These are phyloP conservation scores for Eupristina koningsbergeri DNA, from an alignment of 1,140 invertebrate species.

Conservation along the genomic window DNA sequence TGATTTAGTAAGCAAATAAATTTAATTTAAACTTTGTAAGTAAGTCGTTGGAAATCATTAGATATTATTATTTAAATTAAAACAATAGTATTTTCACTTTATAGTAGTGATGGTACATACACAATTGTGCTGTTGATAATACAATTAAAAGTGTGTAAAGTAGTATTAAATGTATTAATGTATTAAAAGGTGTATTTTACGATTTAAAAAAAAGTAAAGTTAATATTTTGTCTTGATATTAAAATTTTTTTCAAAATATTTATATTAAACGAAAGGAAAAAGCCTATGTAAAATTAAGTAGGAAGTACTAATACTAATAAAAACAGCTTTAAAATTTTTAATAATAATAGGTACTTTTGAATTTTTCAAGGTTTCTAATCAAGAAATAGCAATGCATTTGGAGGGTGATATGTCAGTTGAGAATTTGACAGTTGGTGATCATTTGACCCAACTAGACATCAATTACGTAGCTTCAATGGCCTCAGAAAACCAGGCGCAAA, in stretches of 20 bases:
- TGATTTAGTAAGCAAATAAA: neutral
- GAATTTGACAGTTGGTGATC: slow-evolving; percentile 64
- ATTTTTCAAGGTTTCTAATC: slow-evolving; percentile 63
- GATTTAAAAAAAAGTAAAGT: neutral
- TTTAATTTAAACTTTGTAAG: no score
- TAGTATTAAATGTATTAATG: neutral
- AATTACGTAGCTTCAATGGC: slow-evolving; percentile 70
- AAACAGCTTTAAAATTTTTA: neutral
- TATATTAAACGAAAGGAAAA: neutral
- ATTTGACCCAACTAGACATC: slow-evolving; percentile 67
- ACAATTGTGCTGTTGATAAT: no score
- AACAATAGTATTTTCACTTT: neutral
- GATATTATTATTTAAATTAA: neutral
- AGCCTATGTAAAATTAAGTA: neutral
- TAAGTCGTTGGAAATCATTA: no score
- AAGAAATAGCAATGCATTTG: slow-evolving; percentile 69
- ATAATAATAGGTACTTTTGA: neutral
- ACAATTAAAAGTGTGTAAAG: no score
- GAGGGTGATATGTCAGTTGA: slow-evolving; percentile 69
- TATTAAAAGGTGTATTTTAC: neutral
- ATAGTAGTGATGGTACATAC: neutral
- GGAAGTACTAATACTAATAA: neutral
- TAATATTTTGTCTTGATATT: neutral
- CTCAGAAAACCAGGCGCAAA: slow-evolving; percentile 59
- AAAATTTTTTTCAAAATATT: neutral